phyloP scores from a whole-genome alignment of 2,888 invertebrate genomes.

The Allygus modestus region DNA sequence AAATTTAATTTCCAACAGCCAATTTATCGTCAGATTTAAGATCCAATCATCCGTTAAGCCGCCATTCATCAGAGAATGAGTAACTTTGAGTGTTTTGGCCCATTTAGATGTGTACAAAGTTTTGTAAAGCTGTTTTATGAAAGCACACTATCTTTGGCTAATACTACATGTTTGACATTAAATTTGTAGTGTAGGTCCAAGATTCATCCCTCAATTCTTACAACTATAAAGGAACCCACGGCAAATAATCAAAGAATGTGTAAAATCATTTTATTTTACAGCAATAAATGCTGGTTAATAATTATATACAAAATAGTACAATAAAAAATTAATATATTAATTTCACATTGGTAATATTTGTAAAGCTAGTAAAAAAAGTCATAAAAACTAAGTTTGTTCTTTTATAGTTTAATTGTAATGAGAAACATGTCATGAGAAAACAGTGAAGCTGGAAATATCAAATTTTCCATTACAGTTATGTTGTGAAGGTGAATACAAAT shows the following conservation, averaged over 20 bases:
- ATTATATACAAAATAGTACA: conserved; percentile 23
- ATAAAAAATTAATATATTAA: conserved; percentile 24
- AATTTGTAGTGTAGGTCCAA: too few species aligned
- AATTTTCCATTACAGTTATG: background rate
- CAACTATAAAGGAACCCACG: too few species aligned
- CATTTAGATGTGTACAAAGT: too few species aligned
- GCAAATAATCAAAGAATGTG: background rate
- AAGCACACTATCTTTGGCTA: too few species aligned
- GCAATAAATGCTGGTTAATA: background rate
- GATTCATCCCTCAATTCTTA: too few species aligned
- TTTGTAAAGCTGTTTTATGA: too few species aligned
- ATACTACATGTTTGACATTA: too few species aligned
- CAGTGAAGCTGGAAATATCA: background rate
- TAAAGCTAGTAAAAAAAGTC: conserved; percentile 13
- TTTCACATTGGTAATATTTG: conserved; percentile 24
- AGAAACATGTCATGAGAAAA: conserved; percentile 1
- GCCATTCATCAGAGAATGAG: too few species aligned
- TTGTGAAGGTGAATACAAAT: background rate
- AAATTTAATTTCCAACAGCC: too few species aligned
- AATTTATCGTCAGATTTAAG: too few species aligned
- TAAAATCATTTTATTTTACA: conserved; percentile 9
- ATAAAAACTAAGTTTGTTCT: conserved; percentile 13
- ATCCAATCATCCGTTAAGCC: too few species aligned
- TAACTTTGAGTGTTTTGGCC: too few species aligned
- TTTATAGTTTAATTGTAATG: background rate